Percentiles rank a stretch among this genome's conserved stretches.
Evolutionary conservation across 1,140 invertebrate genomes (phyloP).

Genomic region (Saxidomus purpurata): DNA sequence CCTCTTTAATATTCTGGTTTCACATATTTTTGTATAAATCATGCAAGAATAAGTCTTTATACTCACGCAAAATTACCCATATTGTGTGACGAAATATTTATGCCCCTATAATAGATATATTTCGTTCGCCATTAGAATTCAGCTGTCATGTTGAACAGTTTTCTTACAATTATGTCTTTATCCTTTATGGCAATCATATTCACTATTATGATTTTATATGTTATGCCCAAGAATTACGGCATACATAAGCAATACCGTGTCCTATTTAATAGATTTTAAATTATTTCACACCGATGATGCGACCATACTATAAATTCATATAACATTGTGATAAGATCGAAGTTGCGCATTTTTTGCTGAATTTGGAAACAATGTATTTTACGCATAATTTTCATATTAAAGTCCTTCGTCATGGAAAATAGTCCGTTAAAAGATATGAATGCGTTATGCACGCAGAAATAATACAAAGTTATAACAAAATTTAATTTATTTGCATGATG

Average conservation of each 20-base stretch:
- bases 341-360: background rate
- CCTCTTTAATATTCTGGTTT: conserved; percentile 14
- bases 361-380: conserved; percentile 1
- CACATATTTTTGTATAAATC: conserved; percentile 27
- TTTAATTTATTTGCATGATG: background rate
- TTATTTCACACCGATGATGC: background rate
- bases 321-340: background rate
- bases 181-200: background rate
- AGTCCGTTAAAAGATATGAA: background rate
- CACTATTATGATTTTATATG: conserved; percentile 2
- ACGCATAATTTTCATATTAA: background rate
- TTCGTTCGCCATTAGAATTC: conserved; percentile 9
- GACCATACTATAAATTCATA: conserved; percentile 1
- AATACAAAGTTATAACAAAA: conserved; percentile 9
- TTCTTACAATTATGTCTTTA: conserved; percentile 41
- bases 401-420: background rate
- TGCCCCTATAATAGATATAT: conserved; percentile 23
- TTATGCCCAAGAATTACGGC: background rate
- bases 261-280: conserved; percentile 25
- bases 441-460: background rate
- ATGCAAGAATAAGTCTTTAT: conserved; percentile 24
- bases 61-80: conserved; percentile 49
- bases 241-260: background rate
- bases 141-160: conserved; percentile 24
- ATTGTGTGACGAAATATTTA: conserved; percentile 40